Evolutionary conservation across 2,797 vertebrate species (phyloP), one percentile per base, ranked within the genome.

Genomic region (Dermochelys coriacea): DNA sequence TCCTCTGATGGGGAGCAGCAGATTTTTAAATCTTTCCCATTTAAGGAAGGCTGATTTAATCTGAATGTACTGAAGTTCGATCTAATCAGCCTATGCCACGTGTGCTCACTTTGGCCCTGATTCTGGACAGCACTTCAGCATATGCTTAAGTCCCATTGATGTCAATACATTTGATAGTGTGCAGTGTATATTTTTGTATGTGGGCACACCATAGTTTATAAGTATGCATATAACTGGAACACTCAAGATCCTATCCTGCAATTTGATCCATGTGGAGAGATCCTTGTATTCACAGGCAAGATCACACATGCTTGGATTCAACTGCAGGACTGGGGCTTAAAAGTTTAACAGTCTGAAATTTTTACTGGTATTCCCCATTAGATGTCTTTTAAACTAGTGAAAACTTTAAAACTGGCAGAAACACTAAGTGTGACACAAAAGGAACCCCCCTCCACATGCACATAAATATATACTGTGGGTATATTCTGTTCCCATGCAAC

Each of bases 401-500:
- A 52, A 91, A 14, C 57, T 41, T 15, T 50, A 23, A 80, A 59
- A 71, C 29, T 79, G 64, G 54, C 0, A 1, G n/a, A 25, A 88
- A 86, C 25, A 41, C 18, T 5, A 14, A 59, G 50, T 61, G 34
- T 0, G 0, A 41, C 25, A 57, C 25, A 57, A 7, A 79, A 8
- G 47, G 45, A 59, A 51, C 31, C 61, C 83, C 12, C 0, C 31
- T 61, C 83, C 0, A 18, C 71, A 45, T 37, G 3, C 15, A 29
- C 25, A 49, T 12, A 77, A 29, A 77, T 5, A 41, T 41, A 41
- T 23, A 49, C 37, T 6, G 6, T 12, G 74, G 74, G 4, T 49
- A 31, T 31, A 29, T 49, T 77, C 14, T 31, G 15, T 77, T 47
- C 25, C 27, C 45, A 31, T 77, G 47, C 74, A 31, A 47, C 74